Evolutionary conservation across 2,888 invertebrate species (phyloP).

Genomic region (Arrhopalites spinosus): DNA sequence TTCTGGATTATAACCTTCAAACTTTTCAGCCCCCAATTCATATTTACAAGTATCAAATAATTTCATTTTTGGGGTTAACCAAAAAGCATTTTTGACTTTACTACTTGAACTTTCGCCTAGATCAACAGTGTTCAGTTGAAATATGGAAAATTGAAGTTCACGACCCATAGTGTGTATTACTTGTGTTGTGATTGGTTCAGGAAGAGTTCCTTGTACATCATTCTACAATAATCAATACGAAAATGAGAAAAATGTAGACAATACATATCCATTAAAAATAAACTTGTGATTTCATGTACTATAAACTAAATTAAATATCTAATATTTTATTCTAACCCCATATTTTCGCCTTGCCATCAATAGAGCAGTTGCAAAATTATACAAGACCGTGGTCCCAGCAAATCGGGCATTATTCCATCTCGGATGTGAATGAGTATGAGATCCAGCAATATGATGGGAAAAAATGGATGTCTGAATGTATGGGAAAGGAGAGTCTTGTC

Average conservation of each 20-base stretch:
- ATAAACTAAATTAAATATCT: constrained; percentile 21
- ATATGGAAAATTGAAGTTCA: constrained; percentile 77
- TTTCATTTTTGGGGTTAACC: constrained; percentile 67
- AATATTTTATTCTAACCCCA: constrained; percentile 66
- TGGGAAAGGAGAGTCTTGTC: constrained; percentile 57
- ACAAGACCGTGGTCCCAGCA: constrained; percentile 71
- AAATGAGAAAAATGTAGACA: neutral
- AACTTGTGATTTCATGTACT: neutral
- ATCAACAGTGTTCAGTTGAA: constrained; percentile 82
- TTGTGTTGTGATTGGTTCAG: constrained; percentile 80
- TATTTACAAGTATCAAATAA: constrained; percentile 72
- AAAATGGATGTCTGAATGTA: constrained; percentile 80
- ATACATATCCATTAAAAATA: neutral
- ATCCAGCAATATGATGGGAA: constrained; percentile 71
- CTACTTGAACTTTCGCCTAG: constrained; percentile 65
- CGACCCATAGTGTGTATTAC: constrained; percentile 80
- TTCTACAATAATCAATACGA: constrained; percentile 61
- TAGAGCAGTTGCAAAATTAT: constrained; percentile 76
- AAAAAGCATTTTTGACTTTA: constrained; percentile 76
- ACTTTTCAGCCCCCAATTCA: constrained; percentile 67
- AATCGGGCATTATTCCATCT: constrained; percentile 59
- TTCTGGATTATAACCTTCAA: constrained; percentile 77
- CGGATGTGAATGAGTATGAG: constrained; percentile 62
- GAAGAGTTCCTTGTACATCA: constrained; percentile 66
- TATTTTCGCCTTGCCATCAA: constrained; percentile 74